Evolutionary conservation across 53 echinoderm and acorn worm genomes (phyloP).

Genomic region (Henricia sp.): DNA sequence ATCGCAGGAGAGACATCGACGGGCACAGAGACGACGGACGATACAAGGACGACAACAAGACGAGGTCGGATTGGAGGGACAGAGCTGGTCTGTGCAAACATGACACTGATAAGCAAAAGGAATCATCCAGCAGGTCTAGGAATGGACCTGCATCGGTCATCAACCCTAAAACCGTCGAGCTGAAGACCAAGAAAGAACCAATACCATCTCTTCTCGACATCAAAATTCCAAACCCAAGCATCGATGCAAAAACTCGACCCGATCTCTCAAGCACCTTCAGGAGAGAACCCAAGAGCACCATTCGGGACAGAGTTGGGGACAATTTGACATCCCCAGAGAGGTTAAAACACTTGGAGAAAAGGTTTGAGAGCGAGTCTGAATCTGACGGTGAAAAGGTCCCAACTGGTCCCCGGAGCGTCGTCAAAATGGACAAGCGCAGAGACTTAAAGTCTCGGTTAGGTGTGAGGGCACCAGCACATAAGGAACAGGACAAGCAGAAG

Average conservation of each 20-base stretch:
- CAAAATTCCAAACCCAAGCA: constrained; percentile 40
- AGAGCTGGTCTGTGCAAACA: constrained; percentile 29
- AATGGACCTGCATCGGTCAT: constrained; percentile 39
- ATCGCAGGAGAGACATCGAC: constrained; percentile 22
- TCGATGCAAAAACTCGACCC: background rate
- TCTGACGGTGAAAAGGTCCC: constrained; percentile 58
- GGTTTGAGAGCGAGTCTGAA: constrained; percentile 68
- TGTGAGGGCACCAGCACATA: constrained; percentile 26
- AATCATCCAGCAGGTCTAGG: constrained; percentile 1
- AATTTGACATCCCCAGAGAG: constrained; percentile 1
- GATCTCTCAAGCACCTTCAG: constrained; percentile 11
- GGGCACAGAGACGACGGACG: constrained; percentile 24
- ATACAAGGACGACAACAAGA: constrained; percentile 38
- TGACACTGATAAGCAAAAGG: constrained; percentile 33
- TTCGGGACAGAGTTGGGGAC: background rate
- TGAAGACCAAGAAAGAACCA: background rate
- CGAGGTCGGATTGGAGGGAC: constrained; percentile 33
- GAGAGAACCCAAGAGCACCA: constrained; percentile 4
- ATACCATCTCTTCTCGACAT: constrained; percentile 57
- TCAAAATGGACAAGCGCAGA: constrained; percentile 66
- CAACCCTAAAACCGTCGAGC: constrained; percentile 11
- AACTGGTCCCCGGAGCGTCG: constrained; percentile 64
- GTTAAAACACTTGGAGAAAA: constrained; percentile 41
- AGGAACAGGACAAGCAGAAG: constrained; percentile 24
- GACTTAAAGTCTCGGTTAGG: constrained; percentile 83